phyloP scores from a whole-genome alignment of 37 sponge, comb jelly and placozoan genomes.

The Beroe forskalii region DNA sequence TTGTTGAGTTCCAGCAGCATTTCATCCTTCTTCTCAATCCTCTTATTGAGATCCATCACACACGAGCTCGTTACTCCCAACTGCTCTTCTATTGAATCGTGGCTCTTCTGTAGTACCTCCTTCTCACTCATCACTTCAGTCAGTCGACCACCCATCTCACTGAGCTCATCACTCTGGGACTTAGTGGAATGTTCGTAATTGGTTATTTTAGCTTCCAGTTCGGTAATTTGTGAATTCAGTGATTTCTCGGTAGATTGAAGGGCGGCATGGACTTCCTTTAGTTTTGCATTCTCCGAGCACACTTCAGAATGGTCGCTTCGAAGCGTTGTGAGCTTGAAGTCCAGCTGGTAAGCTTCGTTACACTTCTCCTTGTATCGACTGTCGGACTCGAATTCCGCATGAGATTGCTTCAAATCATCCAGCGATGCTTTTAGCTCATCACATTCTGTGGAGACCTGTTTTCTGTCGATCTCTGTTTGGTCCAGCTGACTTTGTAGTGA shows the following conservation, averaged over 20 bases:
- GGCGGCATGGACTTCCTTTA: background rate
- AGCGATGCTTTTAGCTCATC: background rate
- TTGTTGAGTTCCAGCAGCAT: slow-evolving; percentile 32
- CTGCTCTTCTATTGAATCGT: slow-evolving; percentile 11
- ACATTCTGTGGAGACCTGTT: background rate
- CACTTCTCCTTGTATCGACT: slow-evolving; percentile 51
- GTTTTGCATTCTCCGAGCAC: background rate
- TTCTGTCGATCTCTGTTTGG: background rate
- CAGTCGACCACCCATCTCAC: background rate
- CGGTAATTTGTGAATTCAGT: background rate
- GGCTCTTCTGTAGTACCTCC: background rate
- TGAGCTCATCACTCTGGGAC: background rate
- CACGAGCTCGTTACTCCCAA: slow-evolving; percentile 1
- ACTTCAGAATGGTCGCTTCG: background rate
- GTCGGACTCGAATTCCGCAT: background rate
- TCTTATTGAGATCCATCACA: slow-evolving; percentile 2
- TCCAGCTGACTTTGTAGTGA: background rate
- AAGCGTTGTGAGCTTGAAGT: slow-evolving; percentile 25
- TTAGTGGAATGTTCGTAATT: background rate
- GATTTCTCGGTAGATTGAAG: no score
- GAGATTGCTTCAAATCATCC: background rate
- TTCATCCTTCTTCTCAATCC: slow-evolving; percentile 57
- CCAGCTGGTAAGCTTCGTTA: slow-evolving; percentile 33
- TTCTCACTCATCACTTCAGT: background rate
- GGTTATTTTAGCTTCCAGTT: background rate